These are phyloP conservation scores for Aleadryas rufinucha DNA, from an alignment of 2,113 vertebrate genomes.

Conservation along the genomic window DNA sequence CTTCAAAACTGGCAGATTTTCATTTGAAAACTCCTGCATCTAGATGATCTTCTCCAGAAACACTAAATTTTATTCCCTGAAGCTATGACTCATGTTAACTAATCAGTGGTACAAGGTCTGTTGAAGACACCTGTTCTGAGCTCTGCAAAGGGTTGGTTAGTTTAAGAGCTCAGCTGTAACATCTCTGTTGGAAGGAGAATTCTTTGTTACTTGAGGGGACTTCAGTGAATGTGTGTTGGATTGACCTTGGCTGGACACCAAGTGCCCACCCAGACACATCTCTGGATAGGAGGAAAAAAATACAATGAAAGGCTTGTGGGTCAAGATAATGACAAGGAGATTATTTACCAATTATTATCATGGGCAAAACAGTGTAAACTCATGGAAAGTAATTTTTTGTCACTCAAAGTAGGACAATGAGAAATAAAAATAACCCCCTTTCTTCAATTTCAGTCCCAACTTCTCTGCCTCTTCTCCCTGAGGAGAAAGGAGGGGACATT, in stretches of 20 bases:
- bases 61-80: not conserved
- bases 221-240: not conserved
- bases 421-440: not conserved
- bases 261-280: not conserved
- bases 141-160: not conserved
- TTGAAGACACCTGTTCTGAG: not conserved
- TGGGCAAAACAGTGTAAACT: not conserved
- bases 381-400: not conserved
- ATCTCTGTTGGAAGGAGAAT: not conserved
- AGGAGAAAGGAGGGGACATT: not conserved
- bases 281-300: not conserved
- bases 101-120: not conserved
- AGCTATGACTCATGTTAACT: not conserved
- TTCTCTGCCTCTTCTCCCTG: rapidly evolving
- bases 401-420: not conserved
- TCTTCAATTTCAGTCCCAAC: not conserved
- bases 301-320: not conserved
- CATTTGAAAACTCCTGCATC: not conserved
- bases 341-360: not conserved
- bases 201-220: not conserved
- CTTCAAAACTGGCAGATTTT: not conserved
- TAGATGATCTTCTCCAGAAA: not conserved
- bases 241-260: not conserved
- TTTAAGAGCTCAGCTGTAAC: not conserved
- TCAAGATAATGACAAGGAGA: not conserved